Conservation (phyloP, 2,888 invertebrate species). For the Amblyjoppa fuscipennis region DNA sequence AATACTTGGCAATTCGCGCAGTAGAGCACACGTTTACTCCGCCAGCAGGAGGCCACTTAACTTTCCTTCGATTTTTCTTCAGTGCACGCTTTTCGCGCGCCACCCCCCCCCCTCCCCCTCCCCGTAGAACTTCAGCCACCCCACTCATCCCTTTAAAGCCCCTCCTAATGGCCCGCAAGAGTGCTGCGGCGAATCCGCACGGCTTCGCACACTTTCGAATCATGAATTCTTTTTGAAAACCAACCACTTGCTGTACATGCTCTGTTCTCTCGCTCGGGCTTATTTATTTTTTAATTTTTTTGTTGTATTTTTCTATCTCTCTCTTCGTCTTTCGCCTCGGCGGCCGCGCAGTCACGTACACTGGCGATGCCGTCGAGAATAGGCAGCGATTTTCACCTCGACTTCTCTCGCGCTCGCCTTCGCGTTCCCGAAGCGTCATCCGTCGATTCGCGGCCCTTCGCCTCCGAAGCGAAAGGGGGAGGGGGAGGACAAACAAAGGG, state of each 20-base stretch:
- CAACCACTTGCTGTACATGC: not conserved
- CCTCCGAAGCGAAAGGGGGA: not conserved
- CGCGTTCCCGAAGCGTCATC: constrained; percentile 6
- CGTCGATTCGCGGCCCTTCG: not conserved
- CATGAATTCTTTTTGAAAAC: constrained; percentile 52
- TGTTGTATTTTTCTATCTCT: not conserved
- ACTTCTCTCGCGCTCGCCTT: constrained; percentile 31
- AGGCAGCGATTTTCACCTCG: constrained; percentile 56
- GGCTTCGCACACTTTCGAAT: constrained; percentile 38
- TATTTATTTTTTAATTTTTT: not conserved
- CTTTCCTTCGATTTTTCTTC: constrained; percentile 63
- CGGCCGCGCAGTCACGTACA: not conserved
- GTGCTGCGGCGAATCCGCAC: constrained; percentile 40
- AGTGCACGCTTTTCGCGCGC: not conserved
- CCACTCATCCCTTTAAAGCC: constrained; percentile 48
- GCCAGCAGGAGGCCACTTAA: constrained; percentile 50
- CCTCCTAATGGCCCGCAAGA: constrained; percentile 55
- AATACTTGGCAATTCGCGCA: constrained; percentile 42
- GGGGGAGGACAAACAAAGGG: not conserved
- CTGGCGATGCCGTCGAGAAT: not conserved
- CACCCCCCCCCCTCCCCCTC: not conserved
- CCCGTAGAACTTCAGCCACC: not conserved
- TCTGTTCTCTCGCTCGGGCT: not conserved
- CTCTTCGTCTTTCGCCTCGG: not conserved
- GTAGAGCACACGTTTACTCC: constrained; percentile 24